Evolutionary conservation across 2,797 vertebrate genomes (phyloP), one percentile per base, ranked within the genome.

Genomic region (Limnodromus scolopaceus): DNA sequence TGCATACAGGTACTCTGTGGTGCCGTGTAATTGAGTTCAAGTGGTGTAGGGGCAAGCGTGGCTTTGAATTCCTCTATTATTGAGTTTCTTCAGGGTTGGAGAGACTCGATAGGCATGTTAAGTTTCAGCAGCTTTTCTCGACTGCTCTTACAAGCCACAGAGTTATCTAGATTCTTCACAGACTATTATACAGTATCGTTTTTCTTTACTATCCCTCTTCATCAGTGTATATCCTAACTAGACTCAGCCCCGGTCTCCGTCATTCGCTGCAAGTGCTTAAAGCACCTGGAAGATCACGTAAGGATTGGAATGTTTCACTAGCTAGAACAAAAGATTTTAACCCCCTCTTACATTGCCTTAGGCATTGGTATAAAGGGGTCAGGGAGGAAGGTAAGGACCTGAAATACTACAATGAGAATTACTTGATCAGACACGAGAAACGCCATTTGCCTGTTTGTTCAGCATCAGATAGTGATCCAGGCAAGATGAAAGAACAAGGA

Each of bases 101-200:
- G 38, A 83, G 7, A 38, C 14, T 77, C 54, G 57, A 51, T 45
- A 78, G 25, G 2, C 25, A 34, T 60, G 88, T 70, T 32, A 61
- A 70, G 41, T 79, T 75, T 89, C 68, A 79, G 14, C 19, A 92
- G 58, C 45, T 87, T 90, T 81, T 60, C 36, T 22, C 82, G 34
- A 43, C 28, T 61, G n/a, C 36, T 70, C 13, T 51, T 49, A 27
- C n/a, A 71, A 58, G 38, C 11, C 27, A 54, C 22, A 64, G 24
- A 36, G 2, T 54, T 64, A 13, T 16, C 16, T 20, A 32, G 34
- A 64, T 32, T 48, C 57, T 89, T 72, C 43, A 45, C 16, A 64
- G 45, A 32, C 63, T 41, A 57, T 49, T 66, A 39, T 22, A 22
- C 1, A 2, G 15, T n/a, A 54, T 48, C 32, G 39, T 63, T 57